Evolutionary conservation across 2,113 vertebrate genomes (phyloP).

Genomic region (Tapirus terrestris): DNA sequence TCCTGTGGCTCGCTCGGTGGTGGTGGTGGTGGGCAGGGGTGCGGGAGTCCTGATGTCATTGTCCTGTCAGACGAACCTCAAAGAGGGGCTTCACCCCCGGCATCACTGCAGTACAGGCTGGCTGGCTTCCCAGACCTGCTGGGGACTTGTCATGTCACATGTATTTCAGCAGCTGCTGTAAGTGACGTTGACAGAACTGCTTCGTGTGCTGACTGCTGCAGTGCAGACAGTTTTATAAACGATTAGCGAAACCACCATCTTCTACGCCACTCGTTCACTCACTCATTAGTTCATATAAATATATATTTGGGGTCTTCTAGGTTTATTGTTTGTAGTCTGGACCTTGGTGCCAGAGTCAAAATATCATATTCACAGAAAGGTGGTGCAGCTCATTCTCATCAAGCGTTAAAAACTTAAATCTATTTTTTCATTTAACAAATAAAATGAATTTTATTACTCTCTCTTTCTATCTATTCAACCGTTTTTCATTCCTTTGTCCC

Average conservation of each 20-base stretch:
- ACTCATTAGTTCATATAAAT: neutral
- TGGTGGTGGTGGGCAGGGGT: neutral
- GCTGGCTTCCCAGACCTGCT: neutral
- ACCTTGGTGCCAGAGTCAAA: neutral
- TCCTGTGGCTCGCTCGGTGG: neutral
- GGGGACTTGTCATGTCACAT: neutral
- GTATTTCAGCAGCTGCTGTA: neutral
- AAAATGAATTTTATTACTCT: neutral
- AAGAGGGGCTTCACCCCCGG: neutral
- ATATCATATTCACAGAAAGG: neutral
- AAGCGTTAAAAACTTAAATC: neutral
- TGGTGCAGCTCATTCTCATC: neutral
- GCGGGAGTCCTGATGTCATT: neutral
- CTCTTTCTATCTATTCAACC: neutral
- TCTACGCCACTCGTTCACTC: neutral
- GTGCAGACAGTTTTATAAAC: neutral
- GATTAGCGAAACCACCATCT: neutral
- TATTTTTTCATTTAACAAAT: neutral
- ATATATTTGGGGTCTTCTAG: neutral
- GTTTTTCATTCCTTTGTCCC: neutral
- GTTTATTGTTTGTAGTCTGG: neutral
- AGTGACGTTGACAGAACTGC: neutral
- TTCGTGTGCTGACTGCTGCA: neutral
- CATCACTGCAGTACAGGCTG: neutral
- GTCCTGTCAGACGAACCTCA: neutral